Percentiles rank a stretch among this genome's conserved stretches.
Conservation (phyloP, 1,140 invertebrate species). For the Drosophila pectinifera region DNA sequence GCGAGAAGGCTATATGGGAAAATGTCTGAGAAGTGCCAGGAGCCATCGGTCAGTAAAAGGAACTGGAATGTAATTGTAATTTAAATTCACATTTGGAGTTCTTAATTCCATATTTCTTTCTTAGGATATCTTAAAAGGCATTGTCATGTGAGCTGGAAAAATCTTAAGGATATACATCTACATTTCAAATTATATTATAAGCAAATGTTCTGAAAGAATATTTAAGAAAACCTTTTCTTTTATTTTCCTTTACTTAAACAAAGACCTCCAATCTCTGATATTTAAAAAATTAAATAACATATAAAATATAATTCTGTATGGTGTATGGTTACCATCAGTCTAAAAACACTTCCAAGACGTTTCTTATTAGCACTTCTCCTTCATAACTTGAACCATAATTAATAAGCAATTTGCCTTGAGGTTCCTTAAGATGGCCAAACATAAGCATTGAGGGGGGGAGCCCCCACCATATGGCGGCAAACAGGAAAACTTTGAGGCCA, state of each 20-base stretch:
- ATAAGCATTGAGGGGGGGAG: background rate
- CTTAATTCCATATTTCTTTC: background rate
- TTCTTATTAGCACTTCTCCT: background rate
- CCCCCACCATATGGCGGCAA: constrained; percentile 8
- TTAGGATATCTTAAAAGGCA: background rate
- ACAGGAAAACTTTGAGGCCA: constrained; percentile 39
- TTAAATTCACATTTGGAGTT: background rate
- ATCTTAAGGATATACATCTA: no score
- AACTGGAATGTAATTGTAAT: background rate
- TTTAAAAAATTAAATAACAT: no score
- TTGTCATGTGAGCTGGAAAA: no score
- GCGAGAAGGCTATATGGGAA: constrained; percentile 1
- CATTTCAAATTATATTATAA: no score
- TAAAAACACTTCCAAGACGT: background rate
- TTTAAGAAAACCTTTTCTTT: no score
- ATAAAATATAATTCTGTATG: no score
- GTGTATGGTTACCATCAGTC: no score
- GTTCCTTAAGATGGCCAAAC: constrained; percentile 2
- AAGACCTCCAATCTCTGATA: no score
- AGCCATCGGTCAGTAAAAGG: background rate
- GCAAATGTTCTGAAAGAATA: no score
- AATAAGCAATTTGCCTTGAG: constrained; percentile 38
- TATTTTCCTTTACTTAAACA: no score
- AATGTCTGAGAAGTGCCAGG: background rate
- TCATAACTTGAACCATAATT: constrained; percentile 24